phyloP scores from a whole-genome alignment of 2,888 invertebrate genomes.

The Chirona hameri region DNA sequence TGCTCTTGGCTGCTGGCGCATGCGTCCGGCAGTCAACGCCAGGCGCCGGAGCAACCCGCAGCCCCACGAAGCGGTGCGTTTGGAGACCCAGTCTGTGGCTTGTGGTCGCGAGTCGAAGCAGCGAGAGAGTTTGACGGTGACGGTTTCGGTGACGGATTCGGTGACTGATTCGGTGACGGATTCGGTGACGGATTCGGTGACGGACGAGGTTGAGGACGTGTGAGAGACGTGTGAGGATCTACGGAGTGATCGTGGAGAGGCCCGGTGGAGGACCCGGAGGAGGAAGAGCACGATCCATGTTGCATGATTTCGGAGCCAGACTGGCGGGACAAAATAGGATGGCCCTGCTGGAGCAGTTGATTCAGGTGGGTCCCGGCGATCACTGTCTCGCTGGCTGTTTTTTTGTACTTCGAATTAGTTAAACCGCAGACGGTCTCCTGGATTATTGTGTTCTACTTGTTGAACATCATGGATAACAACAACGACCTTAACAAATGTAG shows the following conservation, averaged over 20 bases:
- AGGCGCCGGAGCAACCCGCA: not conserved
- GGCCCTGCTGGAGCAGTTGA: not conserved
- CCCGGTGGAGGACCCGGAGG: not conserved
- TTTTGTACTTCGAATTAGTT: too few species aligned
- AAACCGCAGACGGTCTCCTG: too few species aligned
- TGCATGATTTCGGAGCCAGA: not conserved
- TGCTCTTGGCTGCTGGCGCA: not conserved
- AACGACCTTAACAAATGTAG: too few species aligned
- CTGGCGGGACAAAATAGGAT: not conserved
- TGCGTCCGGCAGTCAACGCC: not conserved
- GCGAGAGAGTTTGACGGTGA: not conserved
- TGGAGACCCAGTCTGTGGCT: not conserved
- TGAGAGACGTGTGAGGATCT: not conserved
- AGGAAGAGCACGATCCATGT: not conserved
- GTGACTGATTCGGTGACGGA: not conserved
- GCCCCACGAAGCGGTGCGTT: not conserved
- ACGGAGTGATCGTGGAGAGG: not conserved
- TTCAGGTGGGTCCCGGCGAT: not conserved
- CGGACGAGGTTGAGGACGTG: not conserved
- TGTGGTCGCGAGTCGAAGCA: not conserved
- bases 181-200: not conserved
- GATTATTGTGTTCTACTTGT: too few species aligned
- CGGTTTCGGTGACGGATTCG: not conserved
- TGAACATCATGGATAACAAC: too few species aligned
- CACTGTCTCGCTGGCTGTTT: too few species aligned